Conservation (phyloP, 1,140 invertebrate genomes). For the Atta cephalotes region DNA sequence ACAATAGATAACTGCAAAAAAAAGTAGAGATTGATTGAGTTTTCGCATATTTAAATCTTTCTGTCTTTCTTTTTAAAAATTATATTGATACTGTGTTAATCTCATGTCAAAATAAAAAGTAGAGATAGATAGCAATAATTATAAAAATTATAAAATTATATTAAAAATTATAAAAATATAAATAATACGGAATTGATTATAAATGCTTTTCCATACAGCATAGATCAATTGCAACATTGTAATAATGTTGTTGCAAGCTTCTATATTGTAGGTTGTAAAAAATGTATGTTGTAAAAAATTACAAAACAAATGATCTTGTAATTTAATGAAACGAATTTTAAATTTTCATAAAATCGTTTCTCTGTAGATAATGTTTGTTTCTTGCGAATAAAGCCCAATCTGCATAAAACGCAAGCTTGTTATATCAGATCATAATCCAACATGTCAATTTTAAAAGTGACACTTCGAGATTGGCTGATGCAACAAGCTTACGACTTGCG, state of each 20-base stretch:
- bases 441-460: too few relatives aligned
- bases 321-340: constrained; percentile 7
- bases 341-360: not conserved
- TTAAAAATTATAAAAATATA: not conserved
- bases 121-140: not conserved
- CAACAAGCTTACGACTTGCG: too few relatives aligned
- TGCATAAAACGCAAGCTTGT: not conserved
- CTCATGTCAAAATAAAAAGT: not conserved
- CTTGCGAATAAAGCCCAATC: not conserved
- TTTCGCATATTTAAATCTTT: not conserved
- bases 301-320: not conserved
- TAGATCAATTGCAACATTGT: too few relatives aligned
- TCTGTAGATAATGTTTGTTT: not conserved
- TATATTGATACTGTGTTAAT: not conserved
- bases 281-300: not conserved
- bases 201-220: too few relatives aligned
- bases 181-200: not conserved
- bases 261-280: too few relatives aligned
- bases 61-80: not conserved
- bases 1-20: not conserved
- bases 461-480: too few relatives aligned
- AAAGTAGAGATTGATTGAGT: not conserved
- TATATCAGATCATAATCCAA: too few relatives aligned
- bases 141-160: too few relatives aligned
- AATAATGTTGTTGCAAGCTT: too few relatives aligned